These are phyloP conservation scores for Drosophila fulvimacula DNA, from an alignment of 2,888 invertebrate genomes.

Conservation along the genomic window DNA sequence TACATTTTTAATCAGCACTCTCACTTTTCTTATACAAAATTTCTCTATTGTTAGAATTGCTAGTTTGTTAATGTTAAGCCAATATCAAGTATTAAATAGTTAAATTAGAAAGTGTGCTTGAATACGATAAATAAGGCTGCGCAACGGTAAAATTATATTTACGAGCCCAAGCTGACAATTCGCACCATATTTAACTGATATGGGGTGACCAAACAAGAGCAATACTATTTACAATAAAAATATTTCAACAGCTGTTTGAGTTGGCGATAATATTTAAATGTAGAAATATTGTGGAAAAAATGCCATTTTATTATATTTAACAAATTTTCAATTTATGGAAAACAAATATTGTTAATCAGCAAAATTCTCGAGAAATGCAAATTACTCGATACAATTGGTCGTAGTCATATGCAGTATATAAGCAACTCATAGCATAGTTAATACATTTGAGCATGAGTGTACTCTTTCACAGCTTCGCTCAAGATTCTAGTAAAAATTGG, in stretches of 20 bases:
- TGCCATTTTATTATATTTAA: background rate
- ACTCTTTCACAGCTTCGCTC: too few relatives aligned
- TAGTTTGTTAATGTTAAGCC: conserved; percentile 1
- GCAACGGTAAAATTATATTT: background rate
- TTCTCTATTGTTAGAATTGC: conserved; percentile 30
- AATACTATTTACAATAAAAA: background rate
- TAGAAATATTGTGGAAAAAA: fast-evolving
- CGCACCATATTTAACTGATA: background rate
- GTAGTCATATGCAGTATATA: too few relatives aligned
- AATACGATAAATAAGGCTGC: background rate
- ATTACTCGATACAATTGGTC: too few relatives aligned
- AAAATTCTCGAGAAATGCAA: too few relatives aligned
- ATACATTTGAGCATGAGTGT: too few relatives aligned
- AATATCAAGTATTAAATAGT: background rate
- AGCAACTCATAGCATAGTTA: too few relatives aligned
- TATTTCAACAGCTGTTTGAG: background rate
- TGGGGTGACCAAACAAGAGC: background rate
- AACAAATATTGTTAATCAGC: too few relatives aligned
- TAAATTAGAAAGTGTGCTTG: conserved; percentile 7
- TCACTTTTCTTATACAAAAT: conserved; percentile 15
- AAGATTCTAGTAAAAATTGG: too few relatives aligned
- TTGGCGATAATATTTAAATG: background rate
- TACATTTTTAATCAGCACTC: conserved; percentile 17
- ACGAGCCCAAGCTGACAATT: background rate
- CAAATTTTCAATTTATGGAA: too few relatives aligned